A percentile compares a stretch with the other conserved stretches of the same genome.
Evolutionary conservation across 2,888 invertebrate species (phyloP).

Genomic region (Sesamia inferens): DNA sequence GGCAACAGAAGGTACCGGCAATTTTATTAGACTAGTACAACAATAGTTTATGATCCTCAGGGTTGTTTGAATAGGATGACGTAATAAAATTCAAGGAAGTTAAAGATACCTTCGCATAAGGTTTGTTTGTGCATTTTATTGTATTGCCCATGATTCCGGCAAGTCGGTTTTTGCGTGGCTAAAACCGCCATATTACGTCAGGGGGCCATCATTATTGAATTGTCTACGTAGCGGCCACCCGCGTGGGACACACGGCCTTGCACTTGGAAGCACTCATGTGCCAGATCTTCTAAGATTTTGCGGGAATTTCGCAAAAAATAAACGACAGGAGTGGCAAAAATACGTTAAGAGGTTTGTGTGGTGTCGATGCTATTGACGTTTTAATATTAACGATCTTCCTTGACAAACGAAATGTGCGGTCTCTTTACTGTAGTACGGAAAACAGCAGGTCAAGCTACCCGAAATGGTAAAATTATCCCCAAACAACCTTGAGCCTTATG

Average conservation of each 20-base stretch:
- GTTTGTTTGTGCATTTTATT: constrained; percentile 76
- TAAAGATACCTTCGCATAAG: constrained; percentile 60
- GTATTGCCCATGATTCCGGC: constrained; percentile 78
- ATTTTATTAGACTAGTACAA: constrained; percentile 72
- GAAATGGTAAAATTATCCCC: too few species aligned
- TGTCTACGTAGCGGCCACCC: constrained; percentile 84
- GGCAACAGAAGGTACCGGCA: constrained; percentile 58
- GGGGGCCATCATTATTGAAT: constrained; percentile 82
- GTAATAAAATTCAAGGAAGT: constrained; percentile 78
- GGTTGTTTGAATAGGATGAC: constrained; percentile 73
- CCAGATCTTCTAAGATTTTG: constrained; percentile 50
- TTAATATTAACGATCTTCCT: not conserved
- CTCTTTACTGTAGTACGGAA: not conserved
- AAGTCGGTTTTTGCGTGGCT: constrained; percentile 80
- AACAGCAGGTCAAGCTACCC: too few species aligned
- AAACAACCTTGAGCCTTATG: too few species aligned
- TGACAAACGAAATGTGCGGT: not conserved
- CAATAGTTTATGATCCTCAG: constrained; percentile 73
- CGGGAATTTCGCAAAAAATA: constrained; percentile 55
- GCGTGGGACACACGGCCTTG: constrained; percentile 77
- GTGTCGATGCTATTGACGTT: not conserved
- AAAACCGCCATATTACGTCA: constrained; percentile 80
- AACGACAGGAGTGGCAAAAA: constrained; percentile 47
- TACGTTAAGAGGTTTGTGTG: constrained; percentile 47
- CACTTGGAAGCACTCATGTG: constrained; percentile 71